These are phyloP conservation scores for Hybos culiciformis DNA, from an alignment of 2,888 invertebrate genomes.

Conservation along the genomic window DNA sequence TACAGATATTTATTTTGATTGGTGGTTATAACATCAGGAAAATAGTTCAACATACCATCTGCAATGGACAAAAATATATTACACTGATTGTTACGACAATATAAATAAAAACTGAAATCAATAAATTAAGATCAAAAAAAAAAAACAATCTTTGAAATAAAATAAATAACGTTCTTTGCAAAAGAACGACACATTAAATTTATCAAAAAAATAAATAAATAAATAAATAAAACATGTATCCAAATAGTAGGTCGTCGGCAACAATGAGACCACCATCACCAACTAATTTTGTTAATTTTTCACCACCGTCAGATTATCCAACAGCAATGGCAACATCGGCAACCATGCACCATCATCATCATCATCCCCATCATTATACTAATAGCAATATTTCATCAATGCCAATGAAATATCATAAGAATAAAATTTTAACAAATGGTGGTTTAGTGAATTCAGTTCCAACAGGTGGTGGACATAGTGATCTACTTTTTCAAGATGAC, in stretches of 20 bases:
- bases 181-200: no score
- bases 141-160: no score
- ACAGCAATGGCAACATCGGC: constrained; percentile 20
- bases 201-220: no score
- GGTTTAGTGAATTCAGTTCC: constrained; percentile 20
- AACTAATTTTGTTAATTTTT: constrained; percentile 53
- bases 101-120: no score
- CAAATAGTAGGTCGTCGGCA: constrained; percentile 27
- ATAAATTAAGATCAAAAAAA: no score
- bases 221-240: constrained; percentile 27
- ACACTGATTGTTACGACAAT: no score
- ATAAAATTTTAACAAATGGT: constrained; percentile 8
- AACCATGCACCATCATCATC: constrained; percentile 21
- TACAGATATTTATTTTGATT: no score
- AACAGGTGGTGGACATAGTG: constrained; percentile 21
- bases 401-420: constrained; percentile 8
- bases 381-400: constrained; percentile 13
- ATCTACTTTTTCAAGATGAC: constrained; percentile 32
- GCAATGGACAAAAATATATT: no score
- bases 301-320: constrained; percentile 60
- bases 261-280: constrained; percentile 28
- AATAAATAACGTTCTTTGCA: no score
- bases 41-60: no score
- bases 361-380: constrained; percentile 17
- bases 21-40: no score